Base-by-base conservation (phyloP, 1,140 invertebrate genomes). In the Drosophila insularis region DNA sequence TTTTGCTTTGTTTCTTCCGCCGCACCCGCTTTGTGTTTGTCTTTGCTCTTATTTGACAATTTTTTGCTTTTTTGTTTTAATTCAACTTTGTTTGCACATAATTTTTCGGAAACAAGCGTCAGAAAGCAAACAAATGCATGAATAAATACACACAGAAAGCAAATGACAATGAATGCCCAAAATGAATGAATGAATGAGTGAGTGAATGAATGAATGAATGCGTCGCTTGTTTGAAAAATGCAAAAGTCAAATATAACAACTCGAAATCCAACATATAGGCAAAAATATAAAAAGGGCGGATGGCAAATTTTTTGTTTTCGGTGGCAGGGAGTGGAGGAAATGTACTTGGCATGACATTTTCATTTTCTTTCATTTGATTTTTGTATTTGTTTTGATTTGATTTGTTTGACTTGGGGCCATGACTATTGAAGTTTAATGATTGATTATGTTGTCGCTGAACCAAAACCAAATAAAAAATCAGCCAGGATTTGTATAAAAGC, bases 51-150 rank as follows among this genome's bases (percentile, higher is more conserved):
- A 87, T 87, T 89, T 87, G 82, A 87, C 82, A 87, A 78, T 11
- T 31, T 65, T 65, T 65, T 61, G 32, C 43, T 43, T 75, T 58
- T 80, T 69, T 72, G 50, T 87, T 87, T 87, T 80, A 87, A 86
- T 87, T 82, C 72, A 76, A 87, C 68, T 76, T 89, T 86, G 79
- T 86, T 87, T 82, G 79, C 84, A 80, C 82, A 87, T 87, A 82
- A 87, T 87, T 87, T 87, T 87, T 87, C 66, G 84, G 84, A 87
- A 87, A 79, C 82, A 87, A 89, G 82, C 84, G 82, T 82, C 82
- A 87, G 72, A 87, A 87, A 68, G 79, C 84, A 87, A 87, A 87
- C 82, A 87, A 87, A 86, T 86, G 81, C 81, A 86, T 86, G 82
- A 86, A 86, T 86, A 86, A 86, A 86, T 81, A 78, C 82, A 72